A percentile compares a stretch with the other conserved stretches of the same genome.
Conservation (phyloP, 1,140 invertebrate genomes). For the Micrasema longulum region DNA sequence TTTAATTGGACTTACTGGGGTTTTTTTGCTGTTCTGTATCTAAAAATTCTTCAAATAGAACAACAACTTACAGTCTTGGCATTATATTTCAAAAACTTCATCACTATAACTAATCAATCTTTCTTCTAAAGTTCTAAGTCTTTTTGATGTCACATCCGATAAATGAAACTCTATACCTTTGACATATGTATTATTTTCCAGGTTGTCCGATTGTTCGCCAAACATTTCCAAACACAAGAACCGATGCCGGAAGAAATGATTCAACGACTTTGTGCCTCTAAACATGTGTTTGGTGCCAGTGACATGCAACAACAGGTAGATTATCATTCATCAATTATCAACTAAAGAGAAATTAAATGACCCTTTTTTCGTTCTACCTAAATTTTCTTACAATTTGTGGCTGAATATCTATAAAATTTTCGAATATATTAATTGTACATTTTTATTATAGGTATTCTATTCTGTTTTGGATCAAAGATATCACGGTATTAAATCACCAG, state of each 20-base stretch:
- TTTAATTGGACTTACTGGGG: too few relatives aligned
- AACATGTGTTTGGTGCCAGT: constrained; percentile 87
- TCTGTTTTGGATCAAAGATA: constrained; percentile 91
- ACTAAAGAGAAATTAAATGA: background rate
- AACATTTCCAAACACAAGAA: constrained; percentile 91
- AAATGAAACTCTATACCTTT: too few relatives aligned
- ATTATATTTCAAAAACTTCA: too few relatives aligned
- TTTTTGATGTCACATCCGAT: too few relatives aligned
- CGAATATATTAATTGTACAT: background rate
- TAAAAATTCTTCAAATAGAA: too few relatives aligned
- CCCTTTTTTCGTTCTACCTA: too few relatives aligned
- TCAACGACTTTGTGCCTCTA: constrained; percentile 83
- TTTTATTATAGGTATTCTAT: constrained; percentile 74
- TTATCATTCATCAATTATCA: background rate
- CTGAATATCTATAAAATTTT: background rate
- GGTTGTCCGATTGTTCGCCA: constrained; percentile 89
- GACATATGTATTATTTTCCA: too few relatives aligned
- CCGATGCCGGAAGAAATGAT: constrained; percentile 83
- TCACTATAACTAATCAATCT: too few relatives aligned
- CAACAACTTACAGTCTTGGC: too few relatives aligned
- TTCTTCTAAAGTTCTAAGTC: too few relatives aligned
- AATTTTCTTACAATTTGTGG: too few relatives aligned
- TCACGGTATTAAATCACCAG: constrained; percentile 75
- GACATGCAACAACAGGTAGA: constrained; percentile 91
- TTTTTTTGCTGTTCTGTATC: too few relatives aligned